Evolutionary conservation across 1,140 invertebrate species (phyloP).

Genomic region (Frieseomelitta varia): DNA sequence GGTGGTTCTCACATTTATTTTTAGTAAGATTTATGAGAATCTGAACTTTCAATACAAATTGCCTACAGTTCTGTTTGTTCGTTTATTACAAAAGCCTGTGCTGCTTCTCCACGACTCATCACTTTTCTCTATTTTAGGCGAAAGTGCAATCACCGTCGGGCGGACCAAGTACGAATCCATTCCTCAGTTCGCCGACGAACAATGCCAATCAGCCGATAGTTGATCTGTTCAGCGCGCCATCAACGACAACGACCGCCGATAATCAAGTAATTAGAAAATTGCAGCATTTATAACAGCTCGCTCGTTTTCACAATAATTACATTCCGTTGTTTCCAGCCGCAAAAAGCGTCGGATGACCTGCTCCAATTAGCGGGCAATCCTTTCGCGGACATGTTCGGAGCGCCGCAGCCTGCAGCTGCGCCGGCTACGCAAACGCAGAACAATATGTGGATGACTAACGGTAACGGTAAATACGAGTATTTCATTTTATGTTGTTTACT

Average conservation of each 20-base stretch:
- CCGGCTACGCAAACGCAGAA: constrained; percentile 80
- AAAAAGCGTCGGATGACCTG: constrained; percentile 93
- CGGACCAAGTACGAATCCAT: constrained; percentile 91
- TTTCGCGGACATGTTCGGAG: constrained; percentile 93
- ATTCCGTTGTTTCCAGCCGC: constrained; percentile 48
- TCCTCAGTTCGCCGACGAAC: constrained; percentile 86
- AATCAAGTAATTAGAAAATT: constrained; percentile 70
- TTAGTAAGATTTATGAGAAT: no score
- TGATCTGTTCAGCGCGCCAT: constrained; percentile 88
- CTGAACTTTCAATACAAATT: no score
- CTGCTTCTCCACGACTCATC: constrained; percentile 17
- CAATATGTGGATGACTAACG: constrained; percentile 88
- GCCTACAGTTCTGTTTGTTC: no score
- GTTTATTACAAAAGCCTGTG: background rate
- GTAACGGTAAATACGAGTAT: constrained; percentile 83
- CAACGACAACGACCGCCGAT: constrained; percentile 77
- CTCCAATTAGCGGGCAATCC: constrained; percentile 93
- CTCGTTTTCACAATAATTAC: background rate
- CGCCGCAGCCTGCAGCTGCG: constrained; percentile 75
- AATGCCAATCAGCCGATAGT: constrained; percentile 86
- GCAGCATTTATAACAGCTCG: no score
- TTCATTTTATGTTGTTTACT: constrained; percentile 36
- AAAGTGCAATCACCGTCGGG: constrained; percentile 90
- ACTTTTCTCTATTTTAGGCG: constrained; percentile 81
- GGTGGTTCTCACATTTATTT: no score